Percentiles rank a stretch among this genome's conserved stretches.
Conservation (phyloP, 2,888 invertebrate genomes). For the Drosophila peninsularis region DNA sequence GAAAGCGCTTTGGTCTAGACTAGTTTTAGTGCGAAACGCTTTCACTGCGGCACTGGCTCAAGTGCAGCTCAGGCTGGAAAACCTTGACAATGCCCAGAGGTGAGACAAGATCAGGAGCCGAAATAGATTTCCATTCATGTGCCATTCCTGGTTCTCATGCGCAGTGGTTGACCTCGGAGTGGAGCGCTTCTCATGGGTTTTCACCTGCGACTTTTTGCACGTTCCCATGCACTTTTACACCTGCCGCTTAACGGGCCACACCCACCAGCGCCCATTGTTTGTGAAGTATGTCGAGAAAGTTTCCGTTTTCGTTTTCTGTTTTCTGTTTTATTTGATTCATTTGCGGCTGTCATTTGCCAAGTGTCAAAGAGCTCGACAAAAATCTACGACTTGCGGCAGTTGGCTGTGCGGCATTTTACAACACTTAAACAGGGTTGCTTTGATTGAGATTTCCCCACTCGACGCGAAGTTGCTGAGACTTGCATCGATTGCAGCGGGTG, state of each 20-base stretch:
- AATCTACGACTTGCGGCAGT: slow-evolving; percentile 3
- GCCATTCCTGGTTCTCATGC: not conserved
- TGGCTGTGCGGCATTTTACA: not conserved
- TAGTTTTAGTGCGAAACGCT: not conserved
- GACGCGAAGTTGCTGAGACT: too few species aligned
- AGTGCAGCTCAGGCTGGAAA: not conserved
- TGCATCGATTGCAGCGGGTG: too few species aligned
- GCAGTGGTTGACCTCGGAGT: slow-evolving; percentile 14
- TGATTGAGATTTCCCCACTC: too few species aligned
- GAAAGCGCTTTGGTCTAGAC: not conserved
- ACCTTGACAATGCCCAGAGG: not conserved
- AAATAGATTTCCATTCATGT: not conserved
- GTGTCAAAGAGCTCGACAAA: slow-evolving; percentile 20
- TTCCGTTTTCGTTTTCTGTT: slow-evolving; percentile 10
- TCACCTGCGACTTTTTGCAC: slow-evolving; percentile 33
- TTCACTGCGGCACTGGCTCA: not conserved
- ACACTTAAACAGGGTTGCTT: not conserved
- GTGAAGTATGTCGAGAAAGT: slow-evolving; percentile 34
- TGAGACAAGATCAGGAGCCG: not conserved
- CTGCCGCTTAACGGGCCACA: slow-evolving; percentile 36
- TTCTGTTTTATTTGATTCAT: slow-evolving; percentile 2
- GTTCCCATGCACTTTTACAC: slow-evolving; percentile 46
- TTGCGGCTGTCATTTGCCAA: slow-evolving; percentile 20
- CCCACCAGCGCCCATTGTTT: slow-evolving; percentile 41
- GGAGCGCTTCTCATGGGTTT: slow-evolving; percentile 39